phyloP scores from a whole-genome alignment of 2,888 invertebrate species.

The Pseudococcus jackbeardsleyi region DNA sequence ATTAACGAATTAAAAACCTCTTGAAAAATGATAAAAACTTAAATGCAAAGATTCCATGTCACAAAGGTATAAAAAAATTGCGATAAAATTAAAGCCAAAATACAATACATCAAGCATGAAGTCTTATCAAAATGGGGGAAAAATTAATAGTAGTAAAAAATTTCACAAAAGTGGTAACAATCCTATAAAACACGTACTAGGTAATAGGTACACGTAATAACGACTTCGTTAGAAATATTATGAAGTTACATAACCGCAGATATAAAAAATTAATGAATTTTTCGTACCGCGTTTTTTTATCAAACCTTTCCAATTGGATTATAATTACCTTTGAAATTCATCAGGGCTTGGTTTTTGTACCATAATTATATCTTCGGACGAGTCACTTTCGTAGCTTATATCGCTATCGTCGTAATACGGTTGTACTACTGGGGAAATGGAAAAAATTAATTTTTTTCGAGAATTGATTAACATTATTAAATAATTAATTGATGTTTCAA shows the following conservation, averaged over 20 bases:
- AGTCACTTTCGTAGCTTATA: slow-evolving; percentile 64
- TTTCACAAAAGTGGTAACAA: slow-evolving; percentile 7
- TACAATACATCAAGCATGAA: not conserved
- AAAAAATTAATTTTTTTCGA: slow-evolving; percentile 39
- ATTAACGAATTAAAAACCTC: not conserved
- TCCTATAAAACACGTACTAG: not conserved
- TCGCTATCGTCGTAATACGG: slow-evolving; percentile 68
- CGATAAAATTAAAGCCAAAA: not conserved
- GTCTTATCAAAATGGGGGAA: not conserved
- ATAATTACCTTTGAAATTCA: slow-evolving; percentile 13
- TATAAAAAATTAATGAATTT: not conserved
- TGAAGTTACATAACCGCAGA: not conserved
- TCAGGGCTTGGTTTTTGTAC: slow-evolving; percentile 37
- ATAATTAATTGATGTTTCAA: not conserved
- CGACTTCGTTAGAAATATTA: not conserved
- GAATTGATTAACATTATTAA: not conserved
- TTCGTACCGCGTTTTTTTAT: not conserved
- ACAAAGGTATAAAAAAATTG: not conserved
- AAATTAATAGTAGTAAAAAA: not conserved
- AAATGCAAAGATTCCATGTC: not conserved
- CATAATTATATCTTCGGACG: slow-evolving; percentile 60
- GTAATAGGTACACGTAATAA: not conserved
- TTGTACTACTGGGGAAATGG: slow-evolving; percentile 65
- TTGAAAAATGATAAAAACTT: not conserved
- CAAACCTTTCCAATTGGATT: not conserved